Conservation (phyloP, 2,888 invertebrate species). For the Tetramorium bicarinatum region DNA sequence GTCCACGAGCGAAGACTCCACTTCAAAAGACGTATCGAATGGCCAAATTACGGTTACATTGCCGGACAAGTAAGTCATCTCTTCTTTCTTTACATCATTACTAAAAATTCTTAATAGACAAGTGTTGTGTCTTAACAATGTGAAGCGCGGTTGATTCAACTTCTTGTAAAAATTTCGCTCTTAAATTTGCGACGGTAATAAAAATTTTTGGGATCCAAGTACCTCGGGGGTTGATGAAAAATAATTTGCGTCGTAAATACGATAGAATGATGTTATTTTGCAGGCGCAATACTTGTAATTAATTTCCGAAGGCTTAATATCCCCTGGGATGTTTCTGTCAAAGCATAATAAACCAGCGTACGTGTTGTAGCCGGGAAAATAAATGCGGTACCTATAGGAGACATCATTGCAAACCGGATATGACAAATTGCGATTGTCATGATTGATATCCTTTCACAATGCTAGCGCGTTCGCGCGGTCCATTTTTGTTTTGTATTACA, state of each 20-base stretch:
- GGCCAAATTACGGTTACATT: conserved; percentile 85
- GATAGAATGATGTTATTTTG: not conserved
- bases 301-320: conserved; percentile 40
- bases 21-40: conserved; percentile 83
- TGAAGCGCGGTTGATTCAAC: not conserved
- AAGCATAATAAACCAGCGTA: conserved; percentile 34
- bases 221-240: conserved; percentile 2
- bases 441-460: conserved; percentile 68
- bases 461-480: conserved; percentile 54
- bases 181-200: not conserved
- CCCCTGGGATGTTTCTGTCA: conserved; percentile 28
- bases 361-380: conserved; percentile 55
- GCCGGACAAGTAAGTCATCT: conserved; percentile 81
- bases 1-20: conserved; percentile 85
- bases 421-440: conserved; percentile 71
- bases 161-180: not conserved
- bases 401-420: conserved; percentile 65
- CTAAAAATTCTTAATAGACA: not conserved
- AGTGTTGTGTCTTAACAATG: not conserved
- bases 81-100: not conserved
- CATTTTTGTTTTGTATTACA: conserved; percentile 56
- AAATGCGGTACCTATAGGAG: conserved; percentile 46
- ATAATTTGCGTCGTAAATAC: not conserved
- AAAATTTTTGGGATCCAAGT: conserved; percentile 1
- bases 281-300: conserved; percentile 22